These are phyloP conservation scores for Scaptomyza montana DNA, from an alignment of 1,140 invertebrate species.

Conservation along the genomic window DNA sequence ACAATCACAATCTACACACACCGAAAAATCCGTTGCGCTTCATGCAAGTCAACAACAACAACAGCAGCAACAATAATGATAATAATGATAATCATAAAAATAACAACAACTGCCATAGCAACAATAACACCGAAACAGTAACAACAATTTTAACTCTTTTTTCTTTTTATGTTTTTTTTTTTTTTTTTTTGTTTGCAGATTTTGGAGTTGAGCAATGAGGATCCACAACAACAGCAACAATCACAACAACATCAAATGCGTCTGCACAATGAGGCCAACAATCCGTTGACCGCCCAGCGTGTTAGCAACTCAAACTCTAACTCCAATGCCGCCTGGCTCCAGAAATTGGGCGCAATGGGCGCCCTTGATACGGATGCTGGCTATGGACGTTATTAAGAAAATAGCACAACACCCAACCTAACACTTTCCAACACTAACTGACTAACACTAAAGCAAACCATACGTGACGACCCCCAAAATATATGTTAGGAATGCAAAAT, in stretches of 20 bases:
- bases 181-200: slow-evolving; percentile 69
- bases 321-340: slow-evolving; percentile 74
- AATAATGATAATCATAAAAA: slow-evolving; percentile 61
- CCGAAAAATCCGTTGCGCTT: slow-evolving; percentile 40
- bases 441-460: slow-evolving; percentile 10
- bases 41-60: slow-evolving; percentile 10
- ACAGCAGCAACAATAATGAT: slow-evolving; percentile 23
- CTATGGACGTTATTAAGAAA: slow-evolving; percentile 62
- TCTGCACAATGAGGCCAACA: slow-evolving; percentile 75
- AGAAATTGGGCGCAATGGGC: slow-evolving; percentile 67
- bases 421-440: background rate
- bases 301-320: slow-evolving; percentile 44
- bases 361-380: slow-evolving; percentile 66
- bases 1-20: too few relatives aligned
- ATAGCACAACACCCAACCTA: background rate
- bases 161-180: background rate
- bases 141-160: too few relatives aligned
- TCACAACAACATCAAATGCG: slow-evolving; percentile 63
- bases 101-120: slow-evolving; percentile 36
- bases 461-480: slow-evolving; percentile 43
- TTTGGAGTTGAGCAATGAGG: slow-evolving; percentile 83
- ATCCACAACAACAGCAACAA: slow-evolving; percentile 66
- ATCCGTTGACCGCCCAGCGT: slow-evolving; percentile 53
- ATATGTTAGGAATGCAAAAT: slow-evolving; percentile 22
- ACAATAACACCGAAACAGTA: slow-evolving; percentile 37